Evolutionary conservation across 2,113 vertebrate species (phyloP).

Genomic region (Pterocles burchelli): DNA sequence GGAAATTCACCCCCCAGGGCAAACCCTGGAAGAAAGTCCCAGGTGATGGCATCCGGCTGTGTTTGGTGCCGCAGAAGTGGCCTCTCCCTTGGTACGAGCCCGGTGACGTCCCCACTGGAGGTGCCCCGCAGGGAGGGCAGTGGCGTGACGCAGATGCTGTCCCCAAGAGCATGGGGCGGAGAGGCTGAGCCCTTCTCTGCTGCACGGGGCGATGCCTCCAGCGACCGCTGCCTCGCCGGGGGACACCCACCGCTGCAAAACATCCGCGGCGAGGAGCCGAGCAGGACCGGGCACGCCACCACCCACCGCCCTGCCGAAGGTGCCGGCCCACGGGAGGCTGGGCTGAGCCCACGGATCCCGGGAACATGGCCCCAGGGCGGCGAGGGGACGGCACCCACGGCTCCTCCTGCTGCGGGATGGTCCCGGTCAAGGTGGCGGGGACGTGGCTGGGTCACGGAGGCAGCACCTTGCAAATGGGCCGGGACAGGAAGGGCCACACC

Average conservation of each 20-base stretch:
- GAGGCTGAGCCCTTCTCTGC: not conserved
- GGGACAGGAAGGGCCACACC: constrained; percentile 48
- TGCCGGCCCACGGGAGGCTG: not conserved
- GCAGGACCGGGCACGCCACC: not conserved
- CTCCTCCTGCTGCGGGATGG: not conserved
- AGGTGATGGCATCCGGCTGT: not conserved
- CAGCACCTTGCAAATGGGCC: rapidly evolving
- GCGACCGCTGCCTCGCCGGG: rapidly evolving
- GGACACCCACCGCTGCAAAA: not conserved
- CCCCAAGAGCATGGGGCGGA: rapidly evolving
- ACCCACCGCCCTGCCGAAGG: not conserved
- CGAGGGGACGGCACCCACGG: rapidly evolving
- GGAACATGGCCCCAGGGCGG: rapidly evolving
- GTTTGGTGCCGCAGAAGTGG: rapidly evolving
- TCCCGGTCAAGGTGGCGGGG: not conserved
- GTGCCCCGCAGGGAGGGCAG: not conserved
- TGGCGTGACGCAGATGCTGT: rapidly evolving
- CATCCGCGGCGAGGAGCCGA: not conserved
- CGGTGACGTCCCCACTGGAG: not conserved
- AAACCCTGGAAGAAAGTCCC: not conserved
- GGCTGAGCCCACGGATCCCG: not conserved
- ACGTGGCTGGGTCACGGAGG: rapidly evolving
- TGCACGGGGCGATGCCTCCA: not conserved
- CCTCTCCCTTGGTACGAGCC: not conserved
- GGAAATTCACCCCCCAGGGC: not conserved